Percentiles rank a stretch among this genome's conserved stretches.
These are phyloP conservation scores for Microdon myrmicae DNA, from an alignment of 2,888 invertebrate genomes.

Conservation along the genomic window DNA sequence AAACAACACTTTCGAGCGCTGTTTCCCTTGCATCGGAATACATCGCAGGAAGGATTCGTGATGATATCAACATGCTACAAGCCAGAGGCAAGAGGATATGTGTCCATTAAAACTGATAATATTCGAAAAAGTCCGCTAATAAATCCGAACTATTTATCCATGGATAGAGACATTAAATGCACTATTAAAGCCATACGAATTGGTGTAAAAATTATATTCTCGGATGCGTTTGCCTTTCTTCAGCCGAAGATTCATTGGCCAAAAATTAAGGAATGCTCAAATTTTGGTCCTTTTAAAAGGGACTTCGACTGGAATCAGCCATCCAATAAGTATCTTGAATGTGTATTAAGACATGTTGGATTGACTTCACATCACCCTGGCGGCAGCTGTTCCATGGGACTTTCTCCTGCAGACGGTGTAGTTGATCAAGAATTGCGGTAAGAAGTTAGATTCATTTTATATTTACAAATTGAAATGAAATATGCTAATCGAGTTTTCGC, in stretches of 20 bases:
- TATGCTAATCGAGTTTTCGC: too few relatives aligned
- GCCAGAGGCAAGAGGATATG: constrained; percentile 76
- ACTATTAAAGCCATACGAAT: constrained; percentile 73
- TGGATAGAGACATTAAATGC: constrained; percentile 73
- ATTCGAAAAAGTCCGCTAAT: constrained; percentile 74
- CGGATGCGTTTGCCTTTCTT: constrained; percentile 71
- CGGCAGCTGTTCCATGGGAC: constrained; percentile 81
- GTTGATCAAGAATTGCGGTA: constrained; percentile 76
- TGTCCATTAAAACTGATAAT: constrained; percentile 71
- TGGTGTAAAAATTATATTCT: constrained; percentile 68
- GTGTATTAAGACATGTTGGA: constrained; percentile 73
- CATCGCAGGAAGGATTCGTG: constrained; percentile 76
- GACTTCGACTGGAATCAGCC: constrained; percentile 61
- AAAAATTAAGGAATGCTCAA: constrained; percentile 70
- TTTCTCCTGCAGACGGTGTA: constrained; percentile 68
- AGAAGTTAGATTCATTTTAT: background rate
- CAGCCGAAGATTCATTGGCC: constrained; percentile 76
- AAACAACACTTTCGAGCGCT: constrained; percentile 73
- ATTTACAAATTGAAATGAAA: background rate
- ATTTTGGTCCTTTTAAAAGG: constrained; percentile 68
- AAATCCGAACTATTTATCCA: constrained; percentile 79
- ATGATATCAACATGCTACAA: constrained; percentile 75
- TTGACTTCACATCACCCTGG: constrained; percentile 83
- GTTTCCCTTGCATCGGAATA: constrained; percentile 75
- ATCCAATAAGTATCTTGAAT: constrained; percentile 72